Evolutionary conservation across 2,888 invertebrate species (phyloP).

Genomic region (Diadromus collaris): DNA sequence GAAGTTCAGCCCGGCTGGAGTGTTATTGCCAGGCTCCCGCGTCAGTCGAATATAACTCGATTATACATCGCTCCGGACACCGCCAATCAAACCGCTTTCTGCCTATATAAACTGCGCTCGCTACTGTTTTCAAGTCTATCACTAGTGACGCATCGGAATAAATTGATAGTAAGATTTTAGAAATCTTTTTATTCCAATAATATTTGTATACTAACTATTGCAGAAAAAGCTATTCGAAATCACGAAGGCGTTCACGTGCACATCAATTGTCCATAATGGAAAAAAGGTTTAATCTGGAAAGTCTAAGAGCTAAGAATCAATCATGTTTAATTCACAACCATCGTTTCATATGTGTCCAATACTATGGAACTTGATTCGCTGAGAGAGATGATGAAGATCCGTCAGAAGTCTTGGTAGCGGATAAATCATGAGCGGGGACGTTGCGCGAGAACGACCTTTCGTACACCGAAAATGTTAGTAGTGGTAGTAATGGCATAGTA

Average conservation of each 20-base stretch:
- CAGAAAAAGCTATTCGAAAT: too few relatives aligned
- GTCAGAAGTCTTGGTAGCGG: conserved; percentile 9
- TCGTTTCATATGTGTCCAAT: conserved; percentile 18
- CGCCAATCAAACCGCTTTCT: conserved; percentile 68
- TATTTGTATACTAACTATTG: not conserved
- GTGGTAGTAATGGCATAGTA: conserved; percentile 22
- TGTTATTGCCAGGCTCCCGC: conserved; percentile 68
- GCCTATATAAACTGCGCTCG: conserved; percentile 9
- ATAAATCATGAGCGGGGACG: conserved; percentile 33
- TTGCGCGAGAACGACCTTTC: conserved; percentile 45
- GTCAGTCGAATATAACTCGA: conserved; percentile 74
- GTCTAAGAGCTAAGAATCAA: not conserved
- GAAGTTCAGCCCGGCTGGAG: conserved; percentile 49
- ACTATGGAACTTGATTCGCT: conserved; percentile 18
- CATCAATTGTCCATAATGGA: not conserved
- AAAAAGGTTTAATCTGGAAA: not conserved
- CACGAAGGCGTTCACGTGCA: not conserved
- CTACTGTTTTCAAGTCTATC: conserved; percentile 13
- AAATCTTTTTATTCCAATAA: too few relatives aligned
- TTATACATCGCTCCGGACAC: conserved; percentile 66
- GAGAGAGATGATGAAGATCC: conserved; percentile 25
- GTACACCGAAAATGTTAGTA: conserved; percentile 19
- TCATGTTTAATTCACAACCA: conserved; percentile 8
- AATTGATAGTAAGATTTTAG: not conserved
- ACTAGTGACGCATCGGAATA: not conserved